Base-by-base conservation (phyloP, 37 sponge, comb jelly and placozoan species). In the Bolinopsis microptera region DNA sequence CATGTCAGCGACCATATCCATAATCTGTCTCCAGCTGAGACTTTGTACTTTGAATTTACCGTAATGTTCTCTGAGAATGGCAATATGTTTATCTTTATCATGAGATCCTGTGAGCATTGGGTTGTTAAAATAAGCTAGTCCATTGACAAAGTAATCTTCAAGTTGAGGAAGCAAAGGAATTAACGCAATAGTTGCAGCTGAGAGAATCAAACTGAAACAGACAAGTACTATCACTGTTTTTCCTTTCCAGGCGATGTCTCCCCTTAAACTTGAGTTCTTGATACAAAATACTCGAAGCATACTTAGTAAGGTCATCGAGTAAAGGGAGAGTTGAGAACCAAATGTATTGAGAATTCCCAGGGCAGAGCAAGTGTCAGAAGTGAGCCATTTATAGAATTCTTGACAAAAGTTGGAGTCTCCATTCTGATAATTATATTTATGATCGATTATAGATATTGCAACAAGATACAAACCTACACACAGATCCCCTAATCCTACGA, bases 401-500 rank as follows among this genome's bases (percentile, higher is more conserved):
- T 48, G 5, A 48, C 61, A 48, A 13, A 48, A 48, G 5, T 5
- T 48, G 5, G 61, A 18, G 13, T 48, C 61, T 48, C 61, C 61
- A 13, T 48, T 5, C 13, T 48, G 61, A 48, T 48, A 48, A 18
- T 48, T 5, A 48, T 48, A 48, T n/a, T n/a, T n/a, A n/a, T n/a
- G n/a, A 48, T 48, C 13, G 9, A 48, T 13, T 18, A 48, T 13
- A 5, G 61, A 48, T 48, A 48, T 48, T 13, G 61, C 61, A 48
- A 48, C 13, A 48, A 72, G 75, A n/a, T 72, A 72, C 31, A 72
- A 5, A 23, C 75, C 75, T 28, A 72, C 75, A 72, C 75, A 72
- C 75, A 72, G 5, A 72, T 72, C 75, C 26, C 75, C 75, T 24
- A 72, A 3, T 72, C 31, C 75, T 72, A 72, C 18, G 31, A 72